phyloP scores from a whole-genome alignment of 1,140 invertebrate species.

The Drosophila bocqueti region DNA sequence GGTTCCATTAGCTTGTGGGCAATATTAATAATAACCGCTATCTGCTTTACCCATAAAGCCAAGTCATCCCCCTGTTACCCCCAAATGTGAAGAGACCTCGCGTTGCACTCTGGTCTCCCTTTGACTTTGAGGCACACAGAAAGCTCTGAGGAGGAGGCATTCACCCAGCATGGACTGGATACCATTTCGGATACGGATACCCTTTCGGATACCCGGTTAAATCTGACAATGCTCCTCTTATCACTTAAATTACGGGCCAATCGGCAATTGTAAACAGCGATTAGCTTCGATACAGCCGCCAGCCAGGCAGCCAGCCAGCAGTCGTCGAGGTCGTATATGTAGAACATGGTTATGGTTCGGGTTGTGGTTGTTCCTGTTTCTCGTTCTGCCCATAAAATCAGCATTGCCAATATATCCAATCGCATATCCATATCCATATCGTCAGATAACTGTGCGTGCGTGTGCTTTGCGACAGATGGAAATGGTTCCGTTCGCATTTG shows the following conservation, averaged over 20 bases:
- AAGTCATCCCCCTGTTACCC: neutral
- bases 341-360: slow-evolving; percentile 55
- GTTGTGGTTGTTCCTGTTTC: neutral
- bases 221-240: slow-evolving; percentile 28
- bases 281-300: slow-evolving; percentile 30
- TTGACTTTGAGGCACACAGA: neutral
- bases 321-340: slow-evolving; percentile 37
- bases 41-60: neutral
- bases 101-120: neutral
- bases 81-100: neutral
- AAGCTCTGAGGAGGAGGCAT: neutral
- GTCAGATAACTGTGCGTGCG: slow-evolving; percentile 14
- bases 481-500: slow-evolving; percentile 24
- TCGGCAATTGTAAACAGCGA: slow-evolving; percentile 66
- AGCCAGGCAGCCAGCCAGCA: neutral
- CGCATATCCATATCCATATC: slow-evolving; percentile 3
- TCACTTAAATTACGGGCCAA: slow-evolving; percentile 47
- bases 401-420: slow-evolving; percentile 34
- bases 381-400: slow-evolving; percentile 46
- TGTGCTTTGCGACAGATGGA: slow-evolving; percentile 31
- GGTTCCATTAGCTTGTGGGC: neutral
- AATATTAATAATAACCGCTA: neutral
- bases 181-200: neutral
- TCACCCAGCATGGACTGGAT: neutral
- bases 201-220: neutral